Evolutionary conservation across 2,888 invertebrate species (phyloP), one percentile per base, ranked within the genome.

Genomic region (Cyrtodaria siliqua): DNA sequence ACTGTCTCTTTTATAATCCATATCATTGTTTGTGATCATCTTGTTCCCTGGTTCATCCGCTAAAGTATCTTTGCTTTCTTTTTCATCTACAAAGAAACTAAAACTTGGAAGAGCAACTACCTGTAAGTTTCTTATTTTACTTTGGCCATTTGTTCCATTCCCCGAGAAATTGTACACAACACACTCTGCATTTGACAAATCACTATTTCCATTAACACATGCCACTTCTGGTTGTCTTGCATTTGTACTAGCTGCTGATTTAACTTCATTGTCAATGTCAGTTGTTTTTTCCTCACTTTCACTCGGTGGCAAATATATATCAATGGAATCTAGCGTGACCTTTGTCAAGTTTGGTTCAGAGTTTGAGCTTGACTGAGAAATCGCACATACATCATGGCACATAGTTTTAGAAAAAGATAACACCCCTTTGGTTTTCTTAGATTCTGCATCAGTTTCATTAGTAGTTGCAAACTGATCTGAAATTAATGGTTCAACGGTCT

Each of bases 371-470:
- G 12, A 33, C 33, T 33, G 6, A 33, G 33, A 33, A 33, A 8
- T 12, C 12, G 33, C 60, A 44, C 44, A 29, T 29, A 47, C 49
- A 18, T 60, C 60, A 60, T 60, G 60, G 60, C 60, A 60, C 60
- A 60, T 47, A 49, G 20, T 27, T 60, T 60, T 6, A 18, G 60
- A 60, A 60, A 60, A 47, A 8, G 47, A 27, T n/a, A 60, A 49
- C 14, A 47, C 47, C 44, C 3, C 18, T 12, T 16, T 16, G 12
- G 9, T 24, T 38, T 59, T 42, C n/a, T 42, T 2, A 2, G 42
- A 20, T 6, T 44, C 44, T 18, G 44, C n/a, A 6, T 44, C 9
- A 44, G 8, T 38, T 12, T 38, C 16, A 38, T 38, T 38, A 38
- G 40, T 38, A 38, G 16, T 8, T 38, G 40, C 8, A 8, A 38